These are phyloP conservation scores for Pemphredon lugubris DNA, from an alignment of 2,888 invertebrate genomes.

Conservation along the genomic window DNA sequence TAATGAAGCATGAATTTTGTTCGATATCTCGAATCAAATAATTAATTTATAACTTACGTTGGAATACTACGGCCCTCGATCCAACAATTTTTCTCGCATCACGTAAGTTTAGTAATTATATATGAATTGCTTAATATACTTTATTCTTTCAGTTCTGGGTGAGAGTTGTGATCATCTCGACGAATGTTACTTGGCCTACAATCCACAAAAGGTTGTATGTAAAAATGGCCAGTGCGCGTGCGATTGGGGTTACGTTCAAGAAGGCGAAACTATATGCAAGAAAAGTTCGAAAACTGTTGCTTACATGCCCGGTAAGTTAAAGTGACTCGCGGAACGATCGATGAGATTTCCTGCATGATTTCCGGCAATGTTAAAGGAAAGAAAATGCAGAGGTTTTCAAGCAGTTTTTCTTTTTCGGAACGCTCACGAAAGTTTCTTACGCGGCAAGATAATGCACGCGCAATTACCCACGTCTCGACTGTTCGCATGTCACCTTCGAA, in stretches of 20 bases:
- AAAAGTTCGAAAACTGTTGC: background rate
- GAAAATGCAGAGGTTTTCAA: no score
- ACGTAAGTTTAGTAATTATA: no score
- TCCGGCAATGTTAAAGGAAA: conserved; percentile 3
- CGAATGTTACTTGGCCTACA: conserved; percentile 66
- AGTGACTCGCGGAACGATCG: conserved; percentile 36
- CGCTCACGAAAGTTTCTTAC: conserved; percentile 32
- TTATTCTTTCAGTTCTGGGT: conserved; percentile 61
- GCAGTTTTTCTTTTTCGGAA: conserved; percentile 21
- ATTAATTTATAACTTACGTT: no score
- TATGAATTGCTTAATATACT: no score
- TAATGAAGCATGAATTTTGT: no score
- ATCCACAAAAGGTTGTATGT: conserved; percentile 38
- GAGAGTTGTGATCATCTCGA: conserved; percentile 57
- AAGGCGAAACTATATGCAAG: conserved; percentile 23
- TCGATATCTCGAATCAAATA: no score
- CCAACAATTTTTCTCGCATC: no score
- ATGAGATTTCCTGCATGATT: conserved; percentile 20
- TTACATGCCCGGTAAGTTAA: conserved; percentile 41
- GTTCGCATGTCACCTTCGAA: conserved; percentile 41
- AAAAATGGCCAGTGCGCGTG: conserved; percentile 58
- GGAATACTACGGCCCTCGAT: no score
- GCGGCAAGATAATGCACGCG: conserved; percentile 45
- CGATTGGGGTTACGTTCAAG: conserved; percentile 39
- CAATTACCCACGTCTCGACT: conserved; percentile 49